These are phyloP conservation scores for Colaptes auratus DNA, from an alignment of 2,113 vertebrate genomes.

Conservation along the genomic window DNA sequence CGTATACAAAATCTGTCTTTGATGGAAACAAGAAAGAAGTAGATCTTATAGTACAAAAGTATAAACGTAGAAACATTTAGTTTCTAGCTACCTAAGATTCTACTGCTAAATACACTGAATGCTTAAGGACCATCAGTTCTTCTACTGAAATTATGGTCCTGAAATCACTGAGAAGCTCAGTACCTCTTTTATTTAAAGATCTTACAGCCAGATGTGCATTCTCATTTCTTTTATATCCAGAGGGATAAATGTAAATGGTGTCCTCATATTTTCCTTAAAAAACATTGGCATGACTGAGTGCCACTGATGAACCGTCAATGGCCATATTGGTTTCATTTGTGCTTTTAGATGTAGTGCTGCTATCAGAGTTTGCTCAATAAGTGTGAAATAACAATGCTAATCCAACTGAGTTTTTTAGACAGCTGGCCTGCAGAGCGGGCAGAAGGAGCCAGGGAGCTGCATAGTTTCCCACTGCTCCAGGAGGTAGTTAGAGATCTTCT, in stretches of 20 bases:
- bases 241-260: not conserved
- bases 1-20: not conserved
- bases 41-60: not conserved
- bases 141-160: not conserved
- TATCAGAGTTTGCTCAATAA: not conserved
- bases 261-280: not conserved
- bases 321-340: not conserved
- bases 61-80: not conserved
- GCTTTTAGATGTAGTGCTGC: not conserved
- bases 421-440: too few species aligned
- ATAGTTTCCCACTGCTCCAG: too few species aligned
- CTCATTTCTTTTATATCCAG: not conserved
- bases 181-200: not conserved
- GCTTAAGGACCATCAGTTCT: not conserved
- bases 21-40: not conserved
- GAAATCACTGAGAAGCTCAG: not conserved
- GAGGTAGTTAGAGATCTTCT: too few species aligned
- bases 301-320: not conserved
- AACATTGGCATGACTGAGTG: not conserved
- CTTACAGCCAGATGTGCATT: not conserved
- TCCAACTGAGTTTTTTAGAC: not conserved
- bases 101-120: not conserved
- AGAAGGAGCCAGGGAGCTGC: too few species aligned
- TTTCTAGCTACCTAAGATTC: not conserved
- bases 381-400: not conserved